A percentile compares a stretch with the other conserved stretches of the same genome.
Evolutionary conservation across 2,888 invertebrate genomes (phyloP).

Genomic region (Phortica okadai): DNA sequence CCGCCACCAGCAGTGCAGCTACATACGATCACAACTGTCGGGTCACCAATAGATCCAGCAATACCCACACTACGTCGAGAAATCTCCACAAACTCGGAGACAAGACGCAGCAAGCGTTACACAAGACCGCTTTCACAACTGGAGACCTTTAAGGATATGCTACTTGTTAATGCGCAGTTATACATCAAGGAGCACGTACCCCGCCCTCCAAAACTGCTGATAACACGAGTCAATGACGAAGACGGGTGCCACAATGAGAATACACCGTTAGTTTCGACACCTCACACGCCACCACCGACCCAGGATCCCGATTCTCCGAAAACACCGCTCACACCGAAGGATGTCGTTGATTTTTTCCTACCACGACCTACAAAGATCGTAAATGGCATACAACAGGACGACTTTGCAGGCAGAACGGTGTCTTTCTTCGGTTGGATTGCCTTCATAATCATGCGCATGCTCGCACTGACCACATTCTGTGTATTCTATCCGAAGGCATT

Average conservation of each 20-base stretch:
- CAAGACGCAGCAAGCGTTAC: conserved; percentile 44
- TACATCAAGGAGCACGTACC: conserved; percentile 78
- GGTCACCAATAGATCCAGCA: conserved; percentile 51
- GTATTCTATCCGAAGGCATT: conserved; percentile 82
- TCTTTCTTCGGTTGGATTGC: conserved; percentile 87
- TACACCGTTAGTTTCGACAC: conserved; percentile 44
- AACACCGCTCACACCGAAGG: conserved; percentile 57
- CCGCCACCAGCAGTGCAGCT: conserved; percentile 78
- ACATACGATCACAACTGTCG: conserved; percentile 65
- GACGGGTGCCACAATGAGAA: conserved; percentile 68
- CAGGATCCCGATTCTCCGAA: conserved; percentile 23
- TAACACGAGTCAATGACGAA: conserved; percentile 76
- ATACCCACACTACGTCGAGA: conserved; percentile 56
- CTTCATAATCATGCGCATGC: conserved; percentile 84
- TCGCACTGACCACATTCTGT: conserved; percentile 83
- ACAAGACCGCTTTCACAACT: conserved; percentile 66
- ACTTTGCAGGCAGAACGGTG: conserved; percentile 82
- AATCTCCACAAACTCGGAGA: conserved; percentile 48
- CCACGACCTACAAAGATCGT: conserved; percentile 78
- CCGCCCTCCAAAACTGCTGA: conserved; percentile 76
- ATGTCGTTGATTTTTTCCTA: conserved; percentile 74
- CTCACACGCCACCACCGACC: conserved; percentile 38
- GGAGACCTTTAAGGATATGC: conserved; percentile 74
- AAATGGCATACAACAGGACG: conserved; percentile 85
- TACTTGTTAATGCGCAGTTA: conserved; percentile 79